Conservation (phyloP, 2,888 invertebrate genomes). For the Theretra japonica region DNA sequence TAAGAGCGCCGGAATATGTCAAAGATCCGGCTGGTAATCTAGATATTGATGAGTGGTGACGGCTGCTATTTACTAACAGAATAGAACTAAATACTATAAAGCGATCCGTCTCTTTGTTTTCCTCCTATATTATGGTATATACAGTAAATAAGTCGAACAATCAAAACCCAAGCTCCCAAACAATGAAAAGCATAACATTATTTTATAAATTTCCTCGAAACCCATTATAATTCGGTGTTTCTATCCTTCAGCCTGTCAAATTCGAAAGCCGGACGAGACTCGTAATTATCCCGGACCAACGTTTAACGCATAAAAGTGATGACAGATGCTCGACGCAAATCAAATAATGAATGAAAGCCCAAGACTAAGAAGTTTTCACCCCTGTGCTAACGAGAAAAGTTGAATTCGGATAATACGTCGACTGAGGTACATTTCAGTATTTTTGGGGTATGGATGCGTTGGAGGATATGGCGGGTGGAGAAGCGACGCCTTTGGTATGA, state of each 20-base stretch:
- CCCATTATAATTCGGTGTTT: slow-evolving; percentile 15
- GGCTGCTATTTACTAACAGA: no score
- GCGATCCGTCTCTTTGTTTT: no score
- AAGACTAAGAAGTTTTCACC: slow-evolving; percentile 72
- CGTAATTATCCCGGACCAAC: slow-evolving; percentile 13
- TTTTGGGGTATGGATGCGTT: slow-evolving; percentile 42
- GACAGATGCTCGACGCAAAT: slow-evolving; percentile 72
- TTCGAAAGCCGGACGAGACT: not conserved
- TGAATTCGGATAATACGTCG: slow-evolving; percentile 72
- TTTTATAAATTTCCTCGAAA: not conserved
- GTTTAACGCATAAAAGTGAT: slow-evolving; percentile 55
- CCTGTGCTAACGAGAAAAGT: slow-evolving; percentile 76
- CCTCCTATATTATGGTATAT: no score
- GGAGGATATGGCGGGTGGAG: slow-evolving; percentile 37
- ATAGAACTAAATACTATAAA: no score
- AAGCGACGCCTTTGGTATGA: slow-evolving; percentile 37
- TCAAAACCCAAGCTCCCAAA: not conserved
- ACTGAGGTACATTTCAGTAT: slow-evolving; percentile 60
- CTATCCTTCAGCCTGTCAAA: slow-evolving; percentile 6
- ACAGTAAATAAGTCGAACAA: no score
- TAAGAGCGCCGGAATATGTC: no score
- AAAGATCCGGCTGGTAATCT: no score
- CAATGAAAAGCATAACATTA: not conserved
- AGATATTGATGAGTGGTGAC: no score
- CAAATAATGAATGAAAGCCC: slow-evolving; percentile 76